Base-by-base conservation (phyloP, 2,888 invertebrate genomes). In the Ochlodes sylvanus region DNA sequence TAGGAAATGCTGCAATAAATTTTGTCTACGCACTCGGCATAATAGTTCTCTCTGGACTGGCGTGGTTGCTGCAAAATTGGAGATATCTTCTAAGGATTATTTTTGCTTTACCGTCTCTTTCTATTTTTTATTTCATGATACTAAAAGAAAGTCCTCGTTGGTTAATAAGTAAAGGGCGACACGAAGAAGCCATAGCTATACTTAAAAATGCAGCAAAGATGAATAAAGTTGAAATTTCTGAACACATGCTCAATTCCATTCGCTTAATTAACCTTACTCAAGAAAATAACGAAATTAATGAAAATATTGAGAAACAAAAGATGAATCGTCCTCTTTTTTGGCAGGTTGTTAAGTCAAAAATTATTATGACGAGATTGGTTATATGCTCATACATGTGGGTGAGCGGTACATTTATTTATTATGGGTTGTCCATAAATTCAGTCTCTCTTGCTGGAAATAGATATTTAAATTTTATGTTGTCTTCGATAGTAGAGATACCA, bases 301-400 rank as follows among this genome's bases (percentile, higher is more conserved):
- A 57, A 50, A 41, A 3, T 21, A 62, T 58, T 12, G 19, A 44
- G 17, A n/a, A 44, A n/a, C n/a, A n/a, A 15, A 38, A 58, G 14
- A 38, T 32, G 6, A 21, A 50, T 1, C 27, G 44, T 7, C 52
- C 65, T 58, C 9, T 58, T 77, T 47, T 21, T 58, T 34, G n/a
- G n/a, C 81, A 89, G 69, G 85, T 94, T 15, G 75, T 94, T 19
- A 87, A 84, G 73, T 92, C 93, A 0, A 82, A 79, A 17, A 84
- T 86, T 50, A 82, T 95, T 19, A 77, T 93, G n/a, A 74, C 89
- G 4, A 85, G 95, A 64, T 79, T 94, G 65, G 68, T 94, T 5
- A 94, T 94, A 68, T 95, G 95, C 69, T 95, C 95, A 17, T 93
- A 95, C 72, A 95, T 95, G 78, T 96, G 96, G 96, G 94, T 96